phyloP scores from a whole-genome alignment of 2,797 vertebrate species.

The Spea hammondii region DNA sequence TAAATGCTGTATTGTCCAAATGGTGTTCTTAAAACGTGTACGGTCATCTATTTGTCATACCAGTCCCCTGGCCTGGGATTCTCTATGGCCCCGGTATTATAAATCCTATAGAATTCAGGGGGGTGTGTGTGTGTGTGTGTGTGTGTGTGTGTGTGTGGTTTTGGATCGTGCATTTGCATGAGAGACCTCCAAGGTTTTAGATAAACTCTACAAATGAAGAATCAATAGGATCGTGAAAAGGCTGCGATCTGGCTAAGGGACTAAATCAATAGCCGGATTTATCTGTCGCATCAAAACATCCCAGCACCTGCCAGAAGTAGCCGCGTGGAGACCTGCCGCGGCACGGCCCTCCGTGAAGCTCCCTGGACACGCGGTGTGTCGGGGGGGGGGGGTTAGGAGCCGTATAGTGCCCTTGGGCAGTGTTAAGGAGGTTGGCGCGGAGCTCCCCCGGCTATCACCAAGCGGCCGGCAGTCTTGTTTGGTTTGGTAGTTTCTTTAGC shows the following conservation, averaged over 20 bases:
- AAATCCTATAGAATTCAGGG: too few relatives aligned
- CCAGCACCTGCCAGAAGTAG: conserved; percentile 26
- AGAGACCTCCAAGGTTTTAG: conserved; percentile 45
- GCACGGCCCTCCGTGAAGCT: neutral
- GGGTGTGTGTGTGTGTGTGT: neutral
- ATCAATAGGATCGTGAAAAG: conserved; percentile 52
- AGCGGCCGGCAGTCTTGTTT: conserved; percentile 56
- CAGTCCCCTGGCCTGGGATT: too few relatives aligned
- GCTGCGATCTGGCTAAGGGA: conserved; percentile 46
- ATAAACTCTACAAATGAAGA: conserved; percentile 52
- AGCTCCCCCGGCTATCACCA: conserved; percentile 50
- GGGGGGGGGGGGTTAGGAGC: neutral
- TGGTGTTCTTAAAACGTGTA: too few relatives aligned
- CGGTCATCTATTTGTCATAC: too few relatives aligned
- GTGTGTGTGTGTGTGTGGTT: neutral
- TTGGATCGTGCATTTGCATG: conserved; percentile 25
- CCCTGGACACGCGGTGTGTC: neutral
- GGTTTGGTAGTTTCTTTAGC: conserved; percentile 54
- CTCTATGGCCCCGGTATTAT: too few relatives aligned
- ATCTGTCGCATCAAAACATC: conserved; percentile 41
- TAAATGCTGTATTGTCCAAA: too few relatives aligned
- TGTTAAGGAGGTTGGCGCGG: conserved; percentile 23
- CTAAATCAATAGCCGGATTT: conserved; percentile 49
- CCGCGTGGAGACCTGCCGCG: neutral
- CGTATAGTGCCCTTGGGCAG: neutral